phyloP scores from a whole-genome alignment of 2,888 invertebrate genomes.

The Ectemnius continuus region DNA sequence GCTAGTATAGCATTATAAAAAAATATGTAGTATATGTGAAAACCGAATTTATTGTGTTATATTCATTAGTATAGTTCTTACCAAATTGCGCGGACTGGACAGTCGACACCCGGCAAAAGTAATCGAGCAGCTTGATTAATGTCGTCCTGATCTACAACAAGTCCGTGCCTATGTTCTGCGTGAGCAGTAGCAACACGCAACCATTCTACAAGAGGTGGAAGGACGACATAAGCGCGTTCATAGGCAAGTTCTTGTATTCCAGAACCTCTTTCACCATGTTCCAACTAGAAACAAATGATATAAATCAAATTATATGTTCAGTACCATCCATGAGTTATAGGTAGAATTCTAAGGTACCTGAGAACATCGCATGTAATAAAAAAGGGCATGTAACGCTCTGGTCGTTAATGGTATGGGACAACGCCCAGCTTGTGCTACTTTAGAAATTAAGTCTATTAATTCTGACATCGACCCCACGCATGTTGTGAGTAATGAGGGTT shows the following conservation, averaged over 20 bases:
- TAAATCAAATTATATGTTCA: no score
- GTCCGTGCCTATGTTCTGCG: constrained; percentile 88
- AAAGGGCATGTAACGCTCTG: constrained; percentile 88
- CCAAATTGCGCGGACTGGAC: constrained; percentile 89
- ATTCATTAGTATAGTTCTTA: constrained; percentile 58
- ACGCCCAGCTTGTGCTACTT: constrained; percentile 81
- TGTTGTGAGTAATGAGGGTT: constrained; percentile 89
- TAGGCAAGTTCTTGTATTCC: constrained; percentile 88
- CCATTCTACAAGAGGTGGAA: constrained; percentile 96
- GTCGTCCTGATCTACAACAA: constrained; percentile 90
- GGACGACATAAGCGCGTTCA: constrained; percentile 91
- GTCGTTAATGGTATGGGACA: constrained; percentile 80
- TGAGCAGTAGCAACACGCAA: constrained; percentile 90
- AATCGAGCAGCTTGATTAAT: constrained; percentile 92
- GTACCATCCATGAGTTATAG: not conserved
- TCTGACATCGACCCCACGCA: constrained; percentile 92
- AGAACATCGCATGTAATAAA: constrained; percentile 95
- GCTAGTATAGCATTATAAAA: constrained; percentile 67
- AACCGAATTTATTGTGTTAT: not conserved
- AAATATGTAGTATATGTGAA: not conserved
- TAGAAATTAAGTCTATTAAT: constrained; percentile 84
- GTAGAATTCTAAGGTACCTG: constrained; percentile 80
- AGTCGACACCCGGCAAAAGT: constrained; percentile 92
- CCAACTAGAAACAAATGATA: constrained; percentile 79
- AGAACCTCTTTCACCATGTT: constrained; percentile 81